Conservation (phyloP, 2,797 vertebrate genomes). For the Corythornis leucogaster region DNA sequence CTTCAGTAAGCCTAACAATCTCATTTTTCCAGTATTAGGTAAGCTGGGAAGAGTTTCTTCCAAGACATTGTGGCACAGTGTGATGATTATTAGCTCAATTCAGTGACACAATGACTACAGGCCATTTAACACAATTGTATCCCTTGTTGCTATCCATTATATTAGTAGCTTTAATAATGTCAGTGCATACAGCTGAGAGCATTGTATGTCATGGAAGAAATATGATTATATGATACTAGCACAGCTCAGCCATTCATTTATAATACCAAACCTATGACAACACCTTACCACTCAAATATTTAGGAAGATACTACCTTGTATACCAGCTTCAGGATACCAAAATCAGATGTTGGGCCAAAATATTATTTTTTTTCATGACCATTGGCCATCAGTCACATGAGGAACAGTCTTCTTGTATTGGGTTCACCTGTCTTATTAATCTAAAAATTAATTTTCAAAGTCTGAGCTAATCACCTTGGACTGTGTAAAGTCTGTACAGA, state of each 20-base stretch:
- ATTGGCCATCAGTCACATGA: neutral
- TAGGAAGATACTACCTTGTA: neutral
- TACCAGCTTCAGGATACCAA: neutral
- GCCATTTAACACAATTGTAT: slow-evolving; percentile 42
- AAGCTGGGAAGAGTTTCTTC: slow-evolving; percentile 17
- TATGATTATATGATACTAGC: neutral
- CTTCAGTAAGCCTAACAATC: slow-evolving; percentile 22
- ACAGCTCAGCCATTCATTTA: neutral
- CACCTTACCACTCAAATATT: neutral
- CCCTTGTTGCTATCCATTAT: slow-evolving; percentile 38
- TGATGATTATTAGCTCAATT: slow-evolving; percentile 33
- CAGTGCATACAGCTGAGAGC: neutral
- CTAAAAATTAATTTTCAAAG: neutral
- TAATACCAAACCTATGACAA: neutral
- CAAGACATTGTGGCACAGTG: neutral
- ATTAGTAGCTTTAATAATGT: neutral
- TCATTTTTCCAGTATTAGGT: neutral
- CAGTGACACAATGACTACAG: slow-evolving; percentile 37
- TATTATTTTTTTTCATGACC: fast-evolving
- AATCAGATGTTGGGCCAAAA: neutral
- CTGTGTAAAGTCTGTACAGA: neutral
- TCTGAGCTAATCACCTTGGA: neutral
- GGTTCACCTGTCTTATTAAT: neutral
- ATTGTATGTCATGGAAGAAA: neutral
- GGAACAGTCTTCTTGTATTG: neutral